phyloP scores from a whole-genome alignment of 2,797 vertebrate species.

The Acropternis orthonyx region DNA sequence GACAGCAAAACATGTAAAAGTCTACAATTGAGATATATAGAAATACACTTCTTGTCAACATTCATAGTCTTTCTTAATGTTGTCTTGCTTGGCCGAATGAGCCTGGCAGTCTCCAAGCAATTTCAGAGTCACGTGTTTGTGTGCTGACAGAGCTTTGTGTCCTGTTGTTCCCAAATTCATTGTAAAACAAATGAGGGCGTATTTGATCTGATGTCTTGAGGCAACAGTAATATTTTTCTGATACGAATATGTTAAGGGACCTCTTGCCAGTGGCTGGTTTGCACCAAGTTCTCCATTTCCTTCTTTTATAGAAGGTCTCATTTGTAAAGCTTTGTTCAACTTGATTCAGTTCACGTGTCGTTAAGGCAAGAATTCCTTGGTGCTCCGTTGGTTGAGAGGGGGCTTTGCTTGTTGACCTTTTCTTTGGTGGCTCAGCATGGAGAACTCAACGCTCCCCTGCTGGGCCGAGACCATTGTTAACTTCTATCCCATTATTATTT shows the following conservation, averaged over 20 bases:
- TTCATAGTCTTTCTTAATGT: background rate
- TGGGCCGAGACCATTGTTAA: slow-evolving; percentile 18
- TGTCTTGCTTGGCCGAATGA: background rate
- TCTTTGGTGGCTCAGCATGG: slow-evolving; percentile 35
- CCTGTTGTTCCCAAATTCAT: background rate
- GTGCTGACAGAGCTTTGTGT: background rate
- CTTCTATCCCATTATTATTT: slow-evolving; percentile 44
- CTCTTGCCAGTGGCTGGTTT: background rate
- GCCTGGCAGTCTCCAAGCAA: background rate
- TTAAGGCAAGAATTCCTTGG: slow-evolving; percentile 41
- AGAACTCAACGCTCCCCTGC: slow-evolving; percentile 42
- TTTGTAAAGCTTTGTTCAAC: slow-evolving; percentile 5
- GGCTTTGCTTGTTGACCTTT: slow-evolving; percentile 49
- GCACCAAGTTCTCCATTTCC: background rate
- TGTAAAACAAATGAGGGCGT: background rate
- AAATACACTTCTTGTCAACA: background rate
- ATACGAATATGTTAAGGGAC: background rate
- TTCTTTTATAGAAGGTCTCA: background rate
- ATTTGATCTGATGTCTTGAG: background rate
- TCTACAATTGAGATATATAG: background rate
- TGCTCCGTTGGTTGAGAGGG: background rate
- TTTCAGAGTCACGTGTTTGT: background rate
- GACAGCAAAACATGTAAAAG: background rate
- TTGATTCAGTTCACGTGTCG: slow-evolving; percentile 17
- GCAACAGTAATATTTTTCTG: background rate